phyloP scores from a whole-genome alignment of 2,113 vertebrate genomes.

The Indri indri region DNA sequence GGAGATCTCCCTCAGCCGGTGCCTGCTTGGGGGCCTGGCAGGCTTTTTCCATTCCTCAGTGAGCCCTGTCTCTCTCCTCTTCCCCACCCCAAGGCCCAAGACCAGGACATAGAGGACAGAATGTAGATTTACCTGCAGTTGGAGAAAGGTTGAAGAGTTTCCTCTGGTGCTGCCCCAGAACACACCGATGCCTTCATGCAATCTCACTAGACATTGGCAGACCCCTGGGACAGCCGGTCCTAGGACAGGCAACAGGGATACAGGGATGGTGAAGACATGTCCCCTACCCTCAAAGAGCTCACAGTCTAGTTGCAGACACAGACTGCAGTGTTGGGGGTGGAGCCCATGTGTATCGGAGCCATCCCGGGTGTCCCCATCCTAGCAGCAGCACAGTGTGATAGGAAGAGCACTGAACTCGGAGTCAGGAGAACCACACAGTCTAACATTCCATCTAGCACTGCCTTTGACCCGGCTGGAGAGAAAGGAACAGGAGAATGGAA shows the following conservation, averaged over 20 bases:
- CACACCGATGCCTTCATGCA: fast-evolving
- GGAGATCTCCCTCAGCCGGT: not conserved
- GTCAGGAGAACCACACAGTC: not conserved
- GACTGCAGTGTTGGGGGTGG: not conserved
- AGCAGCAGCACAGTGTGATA: not conserved
- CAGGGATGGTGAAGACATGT: not conserved
- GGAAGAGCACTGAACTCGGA: not conserved
- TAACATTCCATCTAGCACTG: not conserved
- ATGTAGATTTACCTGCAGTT: not conserved
- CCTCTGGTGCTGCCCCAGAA: not conserved
- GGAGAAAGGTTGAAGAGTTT: not conserved
- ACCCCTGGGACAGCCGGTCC: not conserved
- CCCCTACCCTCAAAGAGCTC: not conserved
- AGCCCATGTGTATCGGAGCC: not conserved
- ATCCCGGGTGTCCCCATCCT: not conserved
- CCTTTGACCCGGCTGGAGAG: not conserved
- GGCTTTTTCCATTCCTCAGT: not conserved
- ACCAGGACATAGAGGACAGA: not conserved
- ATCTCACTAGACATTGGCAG: not conserved
- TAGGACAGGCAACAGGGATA: not conserved
- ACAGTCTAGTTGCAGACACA: not conserved
- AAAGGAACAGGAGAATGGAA: not conserved
- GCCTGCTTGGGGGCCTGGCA: not conserved
- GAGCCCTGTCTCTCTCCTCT: not conserved
- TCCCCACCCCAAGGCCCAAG: not conserved